phyloP scores from a whole-genome alignment of 2,797 vertebrate species.

The Distichodus sexfasciatus region DNA sequence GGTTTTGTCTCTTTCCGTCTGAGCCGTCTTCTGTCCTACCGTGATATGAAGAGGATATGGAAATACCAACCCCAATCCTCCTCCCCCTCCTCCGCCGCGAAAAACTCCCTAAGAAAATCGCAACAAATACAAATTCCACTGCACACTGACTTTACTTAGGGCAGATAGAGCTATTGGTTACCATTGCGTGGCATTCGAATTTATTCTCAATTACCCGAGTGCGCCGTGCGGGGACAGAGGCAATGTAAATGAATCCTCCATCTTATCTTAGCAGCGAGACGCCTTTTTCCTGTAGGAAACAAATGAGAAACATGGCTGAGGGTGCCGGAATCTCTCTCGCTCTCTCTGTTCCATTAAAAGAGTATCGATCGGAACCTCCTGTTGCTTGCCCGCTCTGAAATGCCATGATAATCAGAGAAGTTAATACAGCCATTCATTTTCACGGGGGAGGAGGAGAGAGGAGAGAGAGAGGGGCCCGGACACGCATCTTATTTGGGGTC shows the following conservation, averaged over 20 bases:
- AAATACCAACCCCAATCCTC: conserved; percentile 19
- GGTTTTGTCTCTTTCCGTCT: conserved; percentile 26
- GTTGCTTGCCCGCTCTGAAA: conserved; percentile 57
- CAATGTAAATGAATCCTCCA: conserved; percentile 58
- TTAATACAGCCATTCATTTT: conserved; percentile 67
- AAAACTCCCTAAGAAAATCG: conserved; percentile 14
- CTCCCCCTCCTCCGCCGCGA: background rate
- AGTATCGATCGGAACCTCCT: conserved; percentile 60
- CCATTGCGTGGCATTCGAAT: conserved; percentile 51
- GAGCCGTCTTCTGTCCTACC: background rate
- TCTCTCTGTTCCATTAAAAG: conserved; percentile 69
- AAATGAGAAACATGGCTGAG: conserved; percentile 63
- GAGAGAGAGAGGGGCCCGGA: too few relatives aligned
- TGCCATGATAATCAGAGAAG: conserved; percentile 66
- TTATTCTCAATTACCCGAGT: conserved; percentile 55
- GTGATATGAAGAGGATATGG: conserved; percentile 29
- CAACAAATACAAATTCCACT: conserved; percentile 30
- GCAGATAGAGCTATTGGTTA: conserved; percentile 45
- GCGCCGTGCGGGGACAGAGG: conserved; percentile 42
- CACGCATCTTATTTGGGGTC: conserved; percentile 54
- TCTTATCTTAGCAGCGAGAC: conserved; percentile 52
- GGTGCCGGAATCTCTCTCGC: conserved; percentile 48
- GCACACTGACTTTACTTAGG: conserved; percentile 38
- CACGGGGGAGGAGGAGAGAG: conserved; percentile 61
- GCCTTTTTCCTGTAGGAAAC: conserved; percentile 50